A percentile compares a stretch with the other conserved stretches of the same genome.
phyloP scores from a whole-genome alignment of 2,113 vertebrate species.

The Odocoileus hemionus region DNA sequence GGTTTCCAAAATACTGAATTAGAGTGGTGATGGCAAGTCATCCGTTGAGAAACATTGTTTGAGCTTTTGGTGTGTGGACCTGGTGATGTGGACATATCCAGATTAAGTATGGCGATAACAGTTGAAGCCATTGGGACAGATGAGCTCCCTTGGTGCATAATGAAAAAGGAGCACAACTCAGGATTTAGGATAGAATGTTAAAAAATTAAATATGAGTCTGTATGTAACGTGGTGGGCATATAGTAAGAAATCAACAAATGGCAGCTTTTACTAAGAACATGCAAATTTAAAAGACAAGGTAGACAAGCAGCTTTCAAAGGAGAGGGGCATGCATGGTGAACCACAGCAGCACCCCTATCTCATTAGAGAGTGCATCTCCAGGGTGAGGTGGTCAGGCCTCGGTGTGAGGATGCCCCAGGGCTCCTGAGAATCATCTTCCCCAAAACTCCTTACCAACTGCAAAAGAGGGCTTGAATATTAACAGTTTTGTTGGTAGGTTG shows the following conservation, averaged over 20 bases:
- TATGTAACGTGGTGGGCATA: background rate
- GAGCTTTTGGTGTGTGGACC: background rate
- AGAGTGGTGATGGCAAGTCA: background rate
- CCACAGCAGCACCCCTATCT: background rate
- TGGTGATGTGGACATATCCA: background rate
- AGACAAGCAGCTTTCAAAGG: background rate
- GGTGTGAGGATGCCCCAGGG: background rate
- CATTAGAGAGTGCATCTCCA: background rate
- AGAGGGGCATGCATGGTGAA: background rate
- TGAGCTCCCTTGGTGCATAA: background rate
- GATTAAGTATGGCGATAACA: background rate
- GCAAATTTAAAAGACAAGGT: background rate
- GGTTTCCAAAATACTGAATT: background rate
- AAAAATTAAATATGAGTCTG: background rate
- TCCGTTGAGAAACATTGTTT: background rate
- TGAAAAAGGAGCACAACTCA: background rate
- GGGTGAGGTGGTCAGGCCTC: background rate
- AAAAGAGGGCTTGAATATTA: background rate
- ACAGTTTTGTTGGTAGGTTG: background rate
- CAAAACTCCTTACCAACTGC: background rate
- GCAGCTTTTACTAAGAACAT: slow-evolving; percentile 14
- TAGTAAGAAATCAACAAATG: background rate
- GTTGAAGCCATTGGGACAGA: background rate
- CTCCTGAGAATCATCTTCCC: background rate
- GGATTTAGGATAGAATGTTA: background rate